Conservation (phyloP, 1,140 invertebrate species). For the Eueides isabella region DNA sequence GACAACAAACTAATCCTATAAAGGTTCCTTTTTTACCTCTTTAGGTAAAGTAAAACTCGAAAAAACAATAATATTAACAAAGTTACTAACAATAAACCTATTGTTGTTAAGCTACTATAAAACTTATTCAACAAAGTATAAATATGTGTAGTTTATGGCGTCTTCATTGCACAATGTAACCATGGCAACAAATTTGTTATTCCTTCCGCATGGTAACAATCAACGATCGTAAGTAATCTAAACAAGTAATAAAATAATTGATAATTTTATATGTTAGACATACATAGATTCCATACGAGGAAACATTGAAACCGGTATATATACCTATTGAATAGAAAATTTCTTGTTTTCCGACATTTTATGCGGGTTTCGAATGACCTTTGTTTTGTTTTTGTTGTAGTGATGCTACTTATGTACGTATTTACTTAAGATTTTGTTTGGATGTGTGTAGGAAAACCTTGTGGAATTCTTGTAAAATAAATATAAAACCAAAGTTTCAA, state of each 20-base stretch:
- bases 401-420: constrained; percentile 24
- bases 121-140: constrained; percentile 8
- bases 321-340: constrained; percentile 21
- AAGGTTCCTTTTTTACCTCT: too few relatives aligned
- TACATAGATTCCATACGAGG: constrained; percentile 22
- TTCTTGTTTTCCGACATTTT: constrained; percentile 25
- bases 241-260: constrained; percentile 41
- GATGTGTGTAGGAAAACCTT: constrained; percentile 51
- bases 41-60: too few relatives aligned
- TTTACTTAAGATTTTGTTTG: constrained; percentile 30
- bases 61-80: not conserved
- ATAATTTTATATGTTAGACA: constrained; percentile 35
- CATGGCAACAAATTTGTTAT: constrained; percentile 36
- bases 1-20: too few relatives aligned
- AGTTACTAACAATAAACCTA: constrained; percentile 4
- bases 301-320: constrained; percentile 30
- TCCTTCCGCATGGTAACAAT: constrained; percentile 38
- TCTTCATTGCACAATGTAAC: constrained; percentile 31
- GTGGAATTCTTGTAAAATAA: constrained; percentile 27
- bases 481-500: not conserved
- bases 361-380: constrained; percentile 53
- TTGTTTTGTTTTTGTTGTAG: constrained; percentile 42
- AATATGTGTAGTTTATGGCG: constrained; percentile 8
- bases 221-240: constrained; percentile 9
- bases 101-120: constrained; percentile 1